Base-by-base conservation (phyloP, 2,113 vertebrate species). In the Istiophorus platypterus region DNA sequence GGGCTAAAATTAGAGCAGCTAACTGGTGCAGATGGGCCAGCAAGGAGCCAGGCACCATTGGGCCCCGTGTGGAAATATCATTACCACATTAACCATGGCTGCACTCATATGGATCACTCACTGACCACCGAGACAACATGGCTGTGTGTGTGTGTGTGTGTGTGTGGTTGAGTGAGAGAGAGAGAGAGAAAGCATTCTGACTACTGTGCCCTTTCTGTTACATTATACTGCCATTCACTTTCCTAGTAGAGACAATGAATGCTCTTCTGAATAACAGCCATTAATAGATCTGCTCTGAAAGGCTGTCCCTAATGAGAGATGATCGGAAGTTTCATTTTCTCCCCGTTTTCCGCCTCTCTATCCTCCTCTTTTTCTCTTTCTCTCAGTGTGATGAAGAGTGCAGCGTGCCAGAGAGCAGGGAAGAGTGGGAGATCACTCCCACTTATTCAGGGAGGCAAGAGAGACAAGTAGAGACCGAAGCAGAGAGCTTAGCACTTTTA, bases 1-100 rank as follows among this genome's bases (percentile, higher is more conserved):
- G 67, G 75, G 82, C 91, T 95, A 94, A 94, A 95, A 92, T 94
- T 95, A 95, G 93, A 85, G 84, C 71, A 15, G 80, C 85, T 93
- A 94, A 93, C 91, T 93, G 92, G 87, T 85, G 88, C 89, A 87
- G 90, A 93, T 85, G 89, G 86, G 64, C 77, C 85, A 66, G 85
- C 61, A 78, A 78, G 78, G 87, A 89, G 89, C 89, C 80, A 81
- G 87, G 85, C 78, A 82, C 80, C 22, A 5, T 78, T 58, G 76
- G 80, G 82, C 49, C 78, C 80, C 75, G 82, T 73, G 71, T 88
- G 88, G 89, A 92, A 91, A 93, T 89, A 88, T 89, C 86, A 90
- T 94, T 91, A 92, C 61, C 82, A 72, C 84, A 88, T 93, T 90
- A 93, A 72, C 82, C 64, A 52, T 20, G 70, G 51, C 78, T 63